These are phyloP conservation scores for Echinops telfairi DNA, from an alignment of 2,113 vertebrate genomes.

Conservation along the genomic window DNA sequence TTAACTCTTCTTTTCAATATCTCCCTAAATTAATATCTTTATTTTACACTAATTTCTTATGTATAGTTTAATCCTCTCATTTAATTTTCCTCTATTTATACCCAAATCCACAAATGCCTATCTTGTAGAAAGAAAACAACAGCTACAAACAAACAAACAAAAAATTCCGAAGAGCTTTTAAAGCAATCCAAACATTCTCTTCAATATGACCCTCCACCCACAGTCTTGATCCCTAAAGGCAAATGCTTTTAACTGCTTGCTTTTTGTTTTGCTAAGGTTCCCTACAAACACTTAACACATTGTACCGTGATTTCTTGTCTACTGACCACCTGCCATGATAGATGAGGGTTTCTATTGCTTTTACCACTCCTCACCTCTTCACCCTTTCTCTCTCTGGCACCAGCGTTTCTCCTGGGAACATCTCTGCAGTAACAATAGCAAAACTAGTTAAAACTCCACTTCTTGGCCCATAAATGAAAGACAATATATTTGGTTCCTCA, in stretches of 20 bases:
- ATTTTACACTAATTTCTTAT: conserved; percentile 51
- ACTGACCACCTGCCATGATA: not conserved
- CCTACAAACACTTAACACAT: conserved; percentile 62
- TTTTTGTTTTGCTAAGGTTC: conserved; percentile 32
- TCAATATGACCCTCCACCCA: not conserved
- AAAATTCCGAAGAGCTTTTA: conserved; percentile 29
- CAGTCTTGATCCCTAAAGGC: conserved; percentile 17
- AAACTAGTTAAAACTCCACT: not conserved
- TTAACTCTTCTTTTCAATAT: conserved; percentile 18
- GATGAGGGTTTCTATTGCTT: conserved; percentile 1
- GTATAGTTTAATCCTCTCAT: conserved; percentile 57
- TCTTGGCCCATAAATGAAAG: not conserved
- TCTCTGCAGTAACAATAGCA: not conserved
- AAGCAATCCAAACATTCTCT: conserved; percentile 55
- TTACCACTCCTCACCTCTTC: not conserved
- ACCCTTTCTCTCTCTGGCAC: not conserved
- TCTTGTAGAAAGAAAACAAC: not conserved
- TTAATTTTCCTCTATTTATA: conserved; percentile 43
- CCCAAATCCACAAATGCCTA: conserved; percentile 26
- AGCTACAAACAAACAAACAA: no score
- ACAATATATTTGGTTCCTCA: not conserved
- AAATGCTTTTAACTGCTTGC: conserved; percentile 45
- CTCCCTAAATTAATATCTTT: conserved; percentile 53
- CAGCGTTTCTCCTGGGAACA: not conserved
- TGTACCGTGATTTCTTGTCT: conserved; percentile 25